Conservation (phyloP, 2,797 vertebrate genomes). For the Lerista edwardsae region DNA sequence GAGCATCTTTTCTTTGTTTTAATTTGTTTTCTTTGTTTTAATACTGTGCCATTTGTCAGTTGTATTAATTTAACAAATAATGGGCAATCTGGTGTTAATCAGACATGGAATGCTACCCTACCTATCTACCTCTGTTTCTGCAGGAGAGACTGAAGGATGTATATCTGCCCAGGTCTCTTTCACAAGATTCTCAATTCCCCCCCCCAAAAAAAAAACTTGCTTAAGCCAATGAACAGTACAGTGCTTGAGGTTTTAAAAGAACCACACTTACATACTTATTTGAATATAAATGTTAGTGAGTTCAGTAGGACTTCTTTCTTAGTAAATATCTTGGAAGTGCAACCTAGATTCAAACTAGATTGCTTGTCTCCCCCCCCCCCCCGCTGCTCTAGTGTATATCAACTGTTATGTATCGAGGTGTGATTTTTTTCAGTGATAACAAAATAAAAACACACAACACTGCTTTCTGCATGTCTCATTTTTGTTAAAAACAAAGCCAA, state of each 20-base stretch:
- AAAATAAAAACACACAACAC: no score
- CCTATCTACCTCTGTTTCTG: background rate
- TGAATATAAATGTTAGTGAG: background rate
- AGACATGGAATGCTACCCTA: background rate
- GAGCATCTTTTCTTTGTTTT: background rate
- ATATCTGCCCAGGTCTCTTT: background rate
- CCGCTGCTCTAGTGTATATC: background rate
- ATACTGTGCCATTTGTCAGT: no score
- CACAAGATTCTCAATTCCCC: background rate
- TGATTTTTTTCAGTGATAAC: background rate
- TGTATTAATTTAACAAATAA: background rate
- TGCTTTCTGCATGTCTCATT: no score
- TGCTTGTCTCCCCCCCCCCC: no score
- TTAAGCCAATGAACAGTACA: background rate
- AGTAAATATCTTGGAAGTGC: background rate
- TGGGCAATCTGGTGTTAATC: background rate
- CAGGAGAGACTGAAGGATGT: background rate
- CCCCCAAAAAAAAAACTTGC: background rate
- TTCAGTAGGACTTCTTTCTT: background rate
- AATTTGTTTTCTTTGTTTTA: no score
- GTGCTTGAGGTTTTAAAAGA: background rate
- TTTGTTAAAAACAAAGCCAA: no score
- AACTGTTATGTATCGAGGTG: no score
- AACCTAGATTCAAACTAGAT: background rate
- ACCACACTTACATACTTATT: background rate